Conservation (phyloP, 2,797 vertebrate genomes). For the Rachycentron canadum region DNA sequence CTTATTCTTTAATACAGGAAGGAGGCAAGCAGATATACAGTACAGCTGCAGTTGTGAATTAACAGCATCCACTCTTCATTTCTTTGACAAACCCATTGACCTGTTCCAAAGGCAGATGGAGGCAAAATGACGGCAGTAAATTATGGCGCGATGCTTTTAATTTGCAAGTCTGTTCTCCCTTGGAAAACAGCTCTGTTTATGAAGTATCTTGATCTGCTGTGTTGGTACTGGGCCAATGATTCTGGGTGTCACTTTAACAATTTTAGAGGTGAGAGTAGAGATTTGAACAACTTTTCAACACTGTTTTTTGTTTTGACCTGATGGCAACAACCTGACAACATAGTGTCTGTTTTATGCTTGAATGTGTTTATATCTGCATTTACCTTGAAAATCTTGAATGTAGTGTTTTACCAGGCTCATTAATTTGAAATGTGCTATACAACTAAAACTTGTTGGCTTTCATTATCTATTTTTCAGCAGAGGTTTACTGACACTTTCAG, state of each 20-base stretch:
- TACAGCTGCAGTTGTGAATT: conserved; percentile 46
- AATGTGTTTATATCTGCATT: conserved; percentile 10
- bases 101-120: conserved; percentile 65
- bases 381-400: not conserved
- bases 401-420: not conserved
- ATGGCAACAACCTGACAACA: not conserved
- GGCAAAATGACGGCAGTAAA: conserved; percentile 50
- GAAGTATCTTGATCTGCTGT: not conserved
- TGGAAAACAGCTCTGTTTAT: conserved; percentile 23
- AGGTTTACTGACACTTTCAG: too few species aligned
- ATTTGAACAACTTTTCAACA: conserved; percentile 20
- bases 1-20: not conserved
- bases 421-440: not conserved
- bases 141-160: conserved; percentile 54
- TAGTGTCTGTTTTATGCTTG: conserved; percentile 1
- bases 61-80: conserved; percentile 54
- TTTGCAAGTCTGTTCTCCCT: conserved; percentile 48
- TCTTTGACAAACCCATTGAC: conserved; percentile 61
- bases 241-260: conserved; percentile 7
- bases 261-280: conserved; percentile 32
- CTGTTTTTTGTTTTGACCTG: not conserved
- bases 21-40: conserved; percentile 1
- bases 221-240: conserved; percentile 3
- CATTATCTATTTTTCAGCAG: too few species aligned
- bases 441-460: not conserved